Evolutionary conservation across 2,888 invertebrate species (phyloP), one percentile per base, ranked within the genome.

Genomic region (Ormyrus labotus): DNA sequence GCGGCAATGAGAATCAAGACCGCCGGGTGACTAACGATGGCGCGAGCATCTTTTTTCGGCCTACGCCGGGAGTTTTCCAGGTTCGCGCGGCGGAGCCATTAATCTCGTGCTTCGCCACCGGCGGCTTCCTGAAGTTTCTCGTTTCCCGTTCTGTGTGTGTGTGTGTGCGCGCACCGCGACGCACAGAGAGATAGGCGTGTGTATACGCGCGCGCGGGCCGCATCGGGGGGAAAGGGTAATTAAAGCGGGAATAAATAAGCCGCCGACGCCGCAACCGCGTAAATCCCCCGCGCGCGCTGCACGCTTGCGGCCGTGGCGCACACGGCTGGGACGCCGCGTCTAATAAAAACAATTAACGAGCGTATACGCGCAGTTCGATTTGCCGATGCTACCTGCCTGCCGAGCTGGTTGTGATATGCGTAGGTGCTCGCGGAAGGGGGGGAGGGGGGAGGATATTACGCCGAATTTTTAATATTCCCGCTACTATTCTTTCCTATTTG

Each of bases 211-310:
- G 9, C 47, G 50, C 47, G 63, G 63, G 6, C 10, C n/a, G 34
- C 4, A 60, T 80, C 76, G 79, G 48, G 61, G 85, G 84, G 86
- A 85, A 84, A 83, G 85, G 89, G 88, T 89, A 89, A 89, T 89
- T 89, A 89, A 89, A 89, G 86, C 88, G 86, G 87, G 88, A 89
- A 89, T 89, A 89, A 90, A 89, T 89, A 89, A 89, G 87, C 34
- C 58, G n/a, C 69, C 19, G 50, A 50, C 6, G 58, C 55, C 63
- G 69, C 85, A 84, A 85, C 84, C 84, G 86, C 87, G 88, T 87
- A 88, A 89, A 88, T 89, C 88, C 85, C 85, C 81, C 83, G 83
- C 80, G 80, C 74, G 65, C 69, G 83, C 71, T 70, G 81, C 81
- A 73, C 81, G 34, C 34, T 34, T 34, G 34, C 34, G 34, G 34